Percentiles rank a stretch among this genome's conserved stretches.
Conservation (phyloP, 2,797 vertebrate species). For the Platalea minor region DNA sequence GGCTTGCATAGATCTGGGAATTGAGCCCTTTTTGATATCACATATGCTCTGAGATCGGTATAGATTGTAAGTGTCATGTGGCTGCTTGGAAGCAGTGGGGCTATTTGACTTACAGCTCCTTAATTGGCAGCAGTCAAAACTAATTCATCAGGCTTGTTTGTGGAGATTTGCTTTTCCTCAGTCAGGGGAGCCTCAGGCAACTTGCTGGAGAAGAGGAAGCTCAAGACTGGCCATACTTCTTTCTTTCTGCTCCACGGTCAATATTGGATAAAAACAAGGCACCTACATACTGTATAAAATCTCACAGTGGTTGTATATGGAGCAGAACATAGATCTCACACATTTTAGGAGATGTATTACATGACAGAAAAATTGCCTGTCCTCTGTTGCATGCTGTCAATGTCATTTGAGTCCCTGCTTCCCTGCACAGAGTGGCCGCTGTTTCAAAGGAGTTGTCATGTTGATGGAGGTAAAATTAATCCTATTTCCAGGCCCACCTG, state of each 20-base stretch:
- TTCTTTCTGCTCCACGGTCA: not conserved
- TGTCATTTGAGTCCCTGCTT: slow-evolving; percentile 31
- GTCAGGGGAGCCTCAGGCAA: not conserved
- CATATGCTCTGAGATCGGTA: not conserved
- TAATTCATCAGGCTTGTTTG: not conserved
- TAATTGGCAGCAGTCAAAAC: not conserved
- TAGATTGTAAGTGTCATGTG: not conserved
- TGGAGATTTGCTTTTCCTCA: not conserved
- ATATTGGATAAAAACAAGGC: not conserved
- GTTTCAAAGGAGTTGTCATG: slow-evolving; percentile 18
- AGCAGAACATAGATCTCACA: not conserved
- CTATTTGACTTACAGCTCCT: not conserved
- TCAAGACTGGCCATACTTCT: not conserved
- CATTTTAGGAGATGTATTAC: not conserved
- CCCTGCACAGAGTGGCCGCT: not conserved
- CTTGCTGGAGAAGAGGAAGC: not conserved
- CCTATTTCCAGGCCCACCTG: not conserved
- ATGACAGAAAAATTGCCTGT: not conserved
- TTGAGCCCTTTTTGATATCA: not conserved
- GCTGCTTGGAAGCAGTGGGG: not conserved
- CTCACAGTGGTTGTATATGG: not conserved
- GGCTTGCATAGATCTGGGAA: not conserved
- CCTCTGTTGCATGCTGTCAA: not conserved
- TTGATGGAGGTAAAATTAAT: slow-evolving; percentile 40
- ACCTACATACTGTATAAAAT: not conserved